Evolutionary conservation across 2,113 vertebrate species (phyloP), one percentile per base, ranked within the genome.

Genomic region (Phaethon lepturus): DNA sequence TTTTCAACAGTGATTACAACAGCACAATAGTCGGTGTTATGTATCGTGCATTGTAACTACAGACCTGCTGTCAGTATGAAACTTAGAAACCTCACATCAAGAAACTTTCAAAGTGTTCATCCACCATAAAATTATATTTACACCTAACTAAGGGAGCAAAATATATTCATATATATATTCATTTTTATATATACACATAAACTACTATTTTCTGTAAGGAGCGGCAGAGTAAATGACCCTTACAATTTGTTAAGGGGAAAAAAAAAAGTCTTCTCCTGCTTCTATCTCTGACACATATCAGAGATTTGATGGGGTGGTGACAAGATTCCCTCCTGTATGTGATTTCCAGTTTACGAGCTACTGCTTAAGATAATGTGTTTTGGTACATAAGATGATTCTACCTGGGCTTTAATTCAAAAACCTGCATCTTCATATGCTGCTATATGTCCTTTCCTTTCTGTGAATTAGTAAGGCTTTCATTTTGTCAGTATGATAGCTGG

Each of bases 111-210:
- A 82, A 93, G 25, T 56, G 15, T 66, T 90, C 75, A 63, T 33
- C 53, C 66, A 74, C 28, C 44, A 22, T 4, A 88, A 66, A 95
- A 86, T 95, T 93, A 78, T 85, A 96, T 96, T 95, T 94, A 76
- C 44, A 95, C 35, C 35, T 88, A 91, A 63, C 26, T 74, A 86
- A 79, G 35, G 42, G n/a, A 83, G 11, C 4, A 56, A 94, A 82
- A 86, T 23, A 45, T 25, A 78, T 33, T 31, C 9, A 11, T 20
- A 44, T 26, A 86, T 20, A 55, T 42, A 74, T 71, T 69, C 35
- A 4, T 17, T 45, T 53, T 52, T 44, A 28, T 66, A 45, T 35
- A 52, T 40, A 49, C 49, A 38, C 38, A n/a, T 9, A 76, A 31
- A 25, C 33, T 18, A 55, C 28, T 73, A 45, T 10, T 42, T 69